Evolutionary conservation across 2,888 invertebrate genomes (phyloP), one percentile per base, ranked within the genome.

Genomic region (Clusia tigrina): DNA sequence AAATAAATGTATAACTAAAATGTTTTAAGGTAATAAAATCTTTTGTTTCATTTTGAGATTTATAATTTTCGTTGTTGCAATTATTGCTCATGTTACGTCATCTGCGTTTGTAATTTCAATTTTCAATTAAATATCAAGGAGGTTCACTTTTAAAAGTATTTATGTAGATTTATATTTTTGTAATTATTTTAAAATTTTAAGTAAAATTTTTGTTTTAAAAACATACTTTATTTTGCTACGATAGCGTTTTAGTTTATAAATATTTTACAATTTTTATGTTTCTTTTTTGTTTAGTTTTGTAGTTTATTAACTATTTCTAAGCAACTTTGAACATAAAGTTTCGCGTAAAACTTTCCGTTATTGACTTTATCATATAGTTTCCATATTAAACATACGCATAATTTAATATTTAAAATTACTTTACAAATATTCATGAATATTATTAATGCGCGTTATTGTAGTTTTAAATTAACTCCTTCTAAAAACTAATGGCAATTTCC

Each of bases 401-500:
- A 15, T 42, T 42, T 3, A 42, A 10, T 42, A 42, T 48, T 48
- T 48, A 48, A 48, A 48, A 48, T 22, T 48, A 48, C 48, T 48
- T 48, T 48, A 48, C 48, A 48, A 48, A 22, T 20, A 18, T 18
- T 48, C 5, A 42, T 20, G 18, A 20, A 48, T 22, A 22, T 20
- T 20, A 48, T 22, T 48, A 22, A 18, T 18, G 20, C 22, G 42
- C 9, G n/a, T n/a, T 32, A 12, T n/a, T n/a, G 12, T 32, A 32
- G 6, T 9, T 32, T 32, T 32, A 32, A 32, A 32, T 32, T 32
- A 2, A 48, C 6, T 6, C 22, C 48, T 2, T 69, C 69, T 77
- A 76, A 74, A 67, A 76, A 71, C 76, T 78, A 76, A 76, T 78
- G 78, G 78, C 78, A 74, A 73, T 73, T 68, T 76, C 67, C 65